Conservation (phyloP, 2,888 invertebrate genomes). For the Lomographa bimaculata region DNA sequence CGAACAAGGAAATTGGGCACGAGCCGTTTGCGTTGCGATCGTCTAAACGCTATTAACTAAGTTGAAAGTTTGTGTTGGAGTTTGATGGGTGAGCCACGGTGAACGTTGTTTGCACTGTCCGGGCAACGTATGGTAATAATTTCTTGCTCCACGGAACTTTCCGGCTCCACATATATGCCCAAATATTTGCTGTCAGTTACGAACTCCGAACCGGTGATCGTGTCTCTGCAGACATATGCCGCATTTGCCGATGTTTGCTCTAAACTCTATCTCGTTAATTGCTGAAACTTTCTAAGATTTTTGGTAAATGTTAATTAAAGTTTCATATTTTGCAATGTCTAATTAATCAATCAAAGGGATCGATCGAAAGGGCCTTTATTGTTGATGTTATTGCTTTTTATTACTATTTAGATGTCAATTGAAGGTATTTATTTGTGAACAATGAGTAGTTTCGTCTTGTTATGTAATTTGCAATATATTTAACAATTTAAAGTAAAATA, state of each 20-base stretch:
- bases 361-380: too few relatives aligned
- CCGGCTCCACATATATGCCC: conserved; percentile 64
- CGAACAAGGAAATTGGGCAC: conserved; percentile 47
- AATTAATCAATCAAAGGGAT: too few relatives aligned
- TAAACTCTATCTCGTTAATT: conserved; percentile 50
- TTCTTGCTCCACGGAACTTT: conserved; percentile 73
- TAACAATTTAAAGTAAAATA: too few relatives aligned
- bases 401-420: neutral
- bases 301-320: conserved; percentile 7
- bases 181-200: conserved; percentile 72
- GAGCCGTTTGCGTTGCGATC: conserved; percentile 58
- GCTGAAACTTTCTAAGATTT: conserved; percentile 40
- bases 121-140: conserved; percentile 73
- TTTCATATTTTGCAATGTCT: neutral
- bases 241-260: conserved; percentile 54
- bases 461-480: too few relatives aligned
- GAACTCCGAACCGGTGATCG: conserved; percentile 64
- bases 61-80: conserved; percentile 73
- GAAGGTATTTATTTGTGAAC: neutral
- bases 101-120: conserved; percentile 70
- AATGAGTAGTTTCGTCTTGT: neutral
- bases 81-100: conserved; percentile 75
- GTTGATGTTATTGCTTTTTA: too few relatives aligned
- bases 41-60: conserved; percentile 76
- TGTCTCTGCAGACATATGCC: conserved; percentile 60